A percentile compares a stretch with the other conserved stretches of the same genome.
Evolutionary conservation across 2,888 invertebrate genomes (phyloP).

Genomic region (Brenthis daphne): DNA sequence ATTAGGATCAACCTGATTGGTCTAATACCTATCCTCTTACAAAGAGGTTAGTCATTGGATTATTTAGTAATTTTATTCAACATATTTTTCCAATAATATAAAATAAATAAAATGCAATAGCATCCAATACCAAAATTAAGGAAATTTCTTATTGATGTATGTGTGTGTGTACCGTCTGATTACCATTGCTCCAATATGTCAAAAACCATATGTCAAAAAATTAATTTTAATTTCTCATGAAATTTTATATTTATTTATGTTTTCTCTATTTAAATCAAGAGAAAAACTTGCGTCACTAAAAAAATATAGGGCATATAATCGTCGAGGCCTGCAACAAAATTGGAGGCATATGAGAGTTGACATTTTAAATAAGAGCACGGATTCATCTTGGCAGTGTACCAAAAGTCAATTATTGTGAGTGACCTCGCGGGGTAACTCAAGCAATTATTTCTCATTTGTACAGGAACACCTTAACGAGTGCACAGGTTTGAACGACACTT

Average conservation of each 20-base stretch:
- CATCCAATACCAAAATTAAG: too few relatives aligned
- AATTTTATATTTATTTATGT: too few relatives aligned
- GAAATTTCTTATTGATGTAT: too few relatives aligned
- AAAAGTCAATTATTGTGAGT: constrained; percentile 74
- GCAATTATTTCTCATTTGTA: constrained; percentile 74
- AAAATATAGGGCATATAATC: neutral
- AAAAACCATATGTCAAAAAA: too few relatives aligned
- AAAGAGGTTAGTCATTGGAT: neutral
- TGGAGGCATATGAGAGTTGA: constrained; percentile 21
- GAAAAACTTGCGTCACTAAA: neutral
- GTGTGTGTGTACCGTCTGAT: too few relatives aligned
- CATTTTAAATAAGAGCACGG: constrained; percentile 35
- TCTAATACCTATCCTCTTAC: constrained; percentile 2
- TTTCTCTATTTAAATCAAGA: too few relatives aligned
- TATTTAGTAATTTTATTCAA: neutral
- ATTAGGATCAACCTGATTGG: constrained; percentile 5
- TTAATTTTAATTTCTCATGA: too few relatives aligned
- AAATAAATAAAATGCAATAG: too few relatives aligned
- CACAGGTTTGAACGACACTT: constrained; percentile 65
- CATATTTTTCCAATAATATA: neutral
- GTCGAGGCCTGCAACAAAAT: constrained; percentile 11
- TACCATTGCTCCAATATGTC: too few relatives aligned
- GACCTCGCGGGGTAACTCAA: constrained; percentile 56
- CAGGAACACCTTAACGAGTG: constrained; percentile 70
- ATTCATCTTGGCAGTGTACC: constrained; percentile 66